phyloP scores from a whole-genome alignment of 2,888 invertebrate species.

The Venusia cambrica region DNA sequence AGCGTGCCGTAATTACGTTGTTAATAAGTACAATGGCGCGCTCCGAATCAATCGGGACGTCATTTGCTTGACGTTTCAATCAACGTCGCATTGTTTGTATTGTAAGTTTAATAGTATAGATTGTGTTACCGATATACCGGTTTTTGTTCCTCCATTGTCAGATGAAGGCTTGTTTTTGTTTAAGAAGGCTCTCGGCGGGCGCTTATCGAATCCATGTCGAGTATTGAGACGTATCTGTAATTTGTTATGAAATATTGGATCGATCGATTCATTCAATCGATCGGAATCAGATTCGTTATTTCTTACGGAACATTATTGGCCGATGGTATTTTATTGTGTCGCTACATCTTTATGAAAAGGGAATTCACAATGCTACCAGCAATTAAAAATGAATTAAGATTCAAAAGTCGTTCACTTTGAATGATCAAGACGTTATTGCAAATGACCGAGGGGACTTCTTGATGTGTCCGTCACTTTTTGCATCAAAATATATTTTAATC shows the following conservation, averaged over 20 bases:
- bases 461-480: conserved; percentile 47
- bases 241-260: conserved; percentile 63
- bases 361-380: conserved; percentile 28
- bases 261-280: conserved; percentile 39
- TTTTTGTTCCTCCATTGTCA: conserved; percentile 57
- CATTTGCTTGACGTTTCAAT: conserved; percentile 78
- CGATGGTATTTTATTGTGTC: conserved; percentile 16
- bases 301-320: conserved; percentile 17
- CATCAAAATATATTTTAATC: conserved; percentile 46
- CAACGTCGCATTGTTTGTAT: conserved; percentile 78
- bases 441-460: conserved; percentile 38
- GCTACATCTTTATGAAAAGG: conserved; percentile 20
- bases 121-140: conserved; percentile 78
- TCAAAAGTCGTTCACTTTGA: conserved; percentile 31
- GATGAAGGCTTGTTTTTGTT: conserved; percentile 59
- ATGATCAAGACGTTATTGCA: conserved; percentile 30
- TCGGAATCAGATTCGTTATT: conserved; percentile 22
- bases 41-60: conserved; percentile 71
- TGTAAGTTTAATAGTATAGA: conserved; percentile 76
- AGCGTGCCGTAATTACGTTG: conserved; percentile 74
- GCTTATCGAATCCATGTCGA: conserved; percentile 44
- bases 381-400: conserved; percentile 37
- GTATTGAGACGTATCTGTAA: conserved; percentile 60
- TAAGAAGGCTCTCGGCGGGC: conserved; percentile 43
- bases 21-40: conserved; percentile 72